A percentile compares a stretch with the other conserved stretches of the same genome.
These are phyloP conservation scores for Proterorhinus semilunaris DNA, from an alignment of 2,113 vertebrate species.

Conservation along the genomic window DNA sequence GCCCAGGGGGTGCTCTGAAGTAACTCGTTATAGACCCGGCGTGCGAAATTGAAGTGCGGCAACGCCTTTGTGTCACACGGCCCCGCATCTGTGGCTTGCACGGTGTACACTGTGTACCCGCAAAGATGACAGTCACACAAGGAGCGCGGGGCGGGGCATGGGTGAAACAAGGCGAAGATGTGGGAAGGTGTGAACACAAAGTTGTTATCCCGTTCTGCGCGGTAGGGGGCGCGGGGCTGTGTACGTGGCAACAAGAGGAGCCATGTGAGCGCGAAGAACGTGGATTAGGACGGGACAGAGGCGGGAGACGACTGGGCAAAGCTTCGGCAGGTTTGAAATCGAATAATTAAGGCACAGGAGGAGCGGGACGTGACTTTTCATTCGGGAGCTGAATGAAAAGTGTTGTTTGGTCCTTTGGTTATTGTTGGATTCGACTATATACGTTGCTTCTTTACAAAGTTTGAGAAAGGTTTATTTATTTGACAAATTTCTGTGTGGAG, in stretches of 20 bases:
- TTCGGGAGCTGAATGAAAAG: constrained; percentile 32
- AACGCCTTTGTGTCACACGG: constrained; percentile 27
- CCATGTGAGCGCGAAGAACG: constrained; percentile 30
- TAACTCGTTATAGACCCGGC: neutral
- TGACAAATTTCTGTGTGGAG: no score
- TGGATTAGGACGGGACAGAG: constrained; percentile 9
- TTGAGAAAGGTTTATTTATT: no score
- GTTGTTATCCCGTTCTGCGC: constrained; percentile 20
- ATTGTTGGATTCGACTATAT: constrained; percentile 33
- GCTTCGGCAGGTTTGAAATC: constrained; percentile 17
- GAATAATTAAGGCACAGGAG: constrained; percentile 24
- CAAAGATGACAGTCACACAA: constrained; percentile 19
- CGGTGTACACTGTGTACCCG: constrained; percentile 15
- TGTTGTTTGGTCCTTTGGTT: constrained; percentile 32
- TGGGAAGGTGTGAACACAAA: constrained; percentile 45
- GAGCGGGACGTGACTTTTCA: constrained; percentile 24
- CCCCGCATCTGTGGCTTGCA: constrained; percentile 29
- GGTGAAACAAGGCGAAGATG: constrained; percentile 28
- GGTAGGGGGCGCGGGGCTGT: neutral
- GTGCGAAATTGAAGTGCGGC: constrained; percentile 8
- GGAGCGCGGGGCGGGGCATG: constrained; percentile 22
- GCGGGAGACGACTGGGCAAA: neutral
- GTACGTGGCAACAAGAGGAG: neutral
- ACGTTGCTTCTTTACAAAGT: neutral
- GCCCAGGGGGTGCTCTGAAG: neutral